Evolutionary conservation across 2,888 invertebrate genomes (phyloP), one percentile per base, ranked within the genome.

Genomic region (Thereva nobilitata): DNA sequence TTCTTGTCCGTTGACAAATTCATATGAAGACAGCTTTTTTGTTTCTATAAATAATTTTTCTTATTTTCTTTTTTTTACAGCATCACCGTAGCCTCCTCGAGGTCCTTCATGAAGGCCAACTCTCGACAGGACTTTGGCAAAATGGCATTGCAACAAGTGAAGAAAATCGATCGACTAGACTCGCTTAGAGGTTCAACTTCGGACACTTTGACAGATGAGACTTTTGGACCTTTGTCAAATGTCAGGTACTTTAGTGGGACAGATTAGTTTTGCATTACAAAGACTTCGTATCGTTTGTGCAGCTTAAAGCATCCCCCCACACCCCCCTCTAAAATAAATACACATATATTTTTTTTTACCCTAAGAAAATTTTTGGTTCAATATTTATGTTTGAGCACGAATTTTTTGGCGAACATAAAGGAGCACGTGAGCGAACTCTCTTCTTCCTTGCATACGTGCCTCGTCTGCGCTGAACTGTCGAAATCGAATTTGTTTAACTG

Each of bases 201-300:
- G 49, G 93, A 93, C 74, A 89, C 90, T n/a, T 86, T 89, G 72
- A 87, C 89, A 5, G 91, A 93, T 73, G 93, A 93, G 75, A 91
- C 89, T 74, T 93, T 95, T 75, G 95, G 95, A 10, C 93, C 94
- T 4, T 83, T 95, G n/a, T 93, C 93, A 78, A 95, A 95, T 76
- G 93, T 95, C 66, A 88, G 93, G 89, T 89, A 82, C 74, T 74
- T 57, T 47, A 52, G 47, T 35, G 35, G 4, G 7, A 34, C 35
- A 50, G 35, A 50, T 50, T 5, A 50, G 50, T 23, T 0, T 23
- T 12, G 6, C 6, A 47, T 9, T n/a, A n/a, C 12, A 47, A 47
- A 3, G n/a, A n/a, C 10, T 6, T n/a, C n/a, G 10, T 5, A 1
- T 10, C n/a, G n/a, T 4, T 47, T 12, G 10, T 5, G n/a, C 10